Base-by-base conservation (phyloP, 1,140 invertebrate genomes). In the Drosophila kikkawai region DNA sequence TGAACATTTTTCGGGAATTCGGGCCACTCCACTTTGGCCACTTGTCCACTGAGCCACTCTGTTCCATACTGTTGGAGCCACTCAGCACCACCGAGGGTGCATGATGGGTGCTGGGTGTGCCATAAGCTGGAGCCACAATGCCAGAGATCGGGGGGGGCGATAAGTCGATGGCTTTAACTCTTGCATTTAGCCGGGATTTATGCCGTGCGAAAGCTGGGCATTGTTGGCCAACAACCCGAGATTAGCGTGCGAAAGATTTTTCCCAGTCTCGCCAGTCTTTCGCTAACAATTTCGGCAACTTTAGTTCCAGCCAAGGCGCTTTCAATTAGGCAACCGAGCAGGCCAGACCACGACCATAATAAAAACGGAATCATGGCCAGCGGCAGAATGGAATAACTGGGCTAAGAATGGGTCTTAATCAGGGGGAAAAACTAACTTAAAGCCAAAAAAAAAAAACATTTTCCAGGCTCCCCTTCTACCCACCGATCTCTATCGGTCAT, bases 101-200 rank as follows among this genome's bases (percentile, higher is more conserved):
- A 4, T 37, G 34, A 13, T 55, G 53, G 48, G 48, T 15, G 47
- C 3, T 48, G 42, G 48, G 69, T 68, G 69, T 67, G 69, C 48
- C 63, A 7, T 37, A 17, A 37, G 51, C 51, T 55, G 51, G 51
- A 37, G 34, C 36, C 53, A 79, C 66, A 79, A 79, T 80, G 56
- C 42, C 57, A 50, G 44, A 79, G 64, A 69, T 84, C 47, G 44
- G 47, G 47, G 55, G 48, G 47, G 47, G 55, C 56, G 79, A 77
- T 73, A 63, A 84, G 71, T 56, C 66, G 70, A 39, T 83, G 80
- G 75, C 79, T 83, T 83, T 83, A 83, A 50, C 55, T 59, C 61
- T 39, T 50, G 51, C 44, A 63, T 79, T 75, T 64, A 55, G 48
- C 29, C 42, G 48, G 64, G 74, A 85, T 85, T 81, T 81, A 69